Base-by-base conservation (phyloP, 2,797 vertebrate genomes). In the Fratercula arctica region DNA sequence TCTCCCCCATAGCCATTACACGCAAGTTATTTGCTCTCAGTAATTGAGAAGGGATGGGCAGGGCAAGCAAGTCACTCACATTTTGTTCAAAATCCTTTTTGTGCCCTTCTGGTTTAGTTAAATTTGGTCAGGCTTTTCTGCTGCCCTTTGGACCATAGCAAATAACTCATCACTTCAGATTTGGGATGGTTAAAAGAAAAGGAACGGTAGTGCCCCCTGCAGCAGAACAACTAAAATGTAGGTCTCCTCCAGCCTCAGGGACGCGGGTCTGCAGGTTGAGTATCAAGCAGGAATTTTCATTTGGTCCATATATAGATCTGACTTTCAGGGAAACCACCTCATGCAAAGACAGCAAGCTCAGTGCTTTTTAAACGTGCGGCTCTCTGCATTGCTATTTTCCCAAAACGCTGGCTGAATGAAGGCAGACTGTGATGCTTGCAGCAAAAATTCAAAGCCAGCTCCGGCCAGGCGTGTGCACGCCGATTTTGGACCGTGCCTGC, bases 51-150 rank as follows among this genome's bases (percentile, higher is more conserved):
- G 78, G 87, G 90, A 95, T 92, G 91, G 90, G 93, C 89, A 93
- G 87, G 92, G 87, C 94, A 87, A 96, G 90, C 68, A 83, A 96
- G 93, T 77, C 90, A 78, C 89, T 95, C 83, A 81, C 89, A 87
- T 96, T 95, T 95, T 95, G 88, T 90, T 96, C 91, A 61, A 91
- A 94, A 95, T 96, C 92, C 80, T 95, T 94, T 96, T 85, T 91
- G 92, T 95, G 95, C 89, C 89, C 90, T 88, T 95, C 95, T 97
- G 93, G 81, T 95, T 97, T 96, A 95, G 83, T 97, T 96, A 93
- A 96, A 96, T 97, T 93, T 96, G 96, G 96, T 95, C 95, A 96
- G 92, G 92, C 81, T 97, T 96, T 96, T 95, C 89, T 76, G 79
- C 78, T 97, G 94, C 94, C 96, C 95, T 95, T 93, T 92, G 93